Conservation (phyloP, 2,113 vertebrate genomes). For the Pampusana beccarii region DNA sequence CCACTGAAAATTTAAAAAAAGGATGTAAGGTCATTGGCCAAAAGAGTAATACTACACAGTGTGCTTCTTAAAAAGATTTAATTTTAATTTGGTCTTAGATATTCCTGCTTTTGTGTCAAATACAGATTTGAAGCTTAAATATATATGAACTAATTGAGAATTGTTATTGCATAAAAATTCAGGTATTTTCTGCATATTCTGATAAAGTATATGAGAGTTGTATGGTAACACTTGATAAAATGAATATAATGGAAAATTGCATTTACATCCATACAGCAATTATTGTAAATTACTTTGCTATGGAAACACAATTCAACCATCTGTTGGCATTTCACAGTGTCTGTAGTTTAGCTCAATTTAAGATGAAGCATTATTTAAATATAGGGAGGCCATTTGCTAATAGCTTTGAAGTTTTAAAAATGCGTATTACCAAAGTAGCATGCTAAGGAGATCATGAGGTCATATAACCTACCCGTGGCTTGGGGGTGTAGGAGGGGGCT, state of each 20-base stretch:
- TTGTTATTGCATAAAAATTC: conserved; percentile 54
- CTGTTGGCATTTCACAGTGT: conserved; percentile 79
- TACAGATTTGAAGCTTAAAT: conserved; percentile 57
- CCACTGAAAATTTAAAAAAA: background rate
- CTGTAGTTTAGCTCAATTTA: conserved; percentile 73
- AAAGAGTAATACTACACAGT: background rate
- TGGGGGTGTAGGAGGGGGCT: background rate
- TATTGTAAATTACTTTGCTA: conserved; percentile 85
- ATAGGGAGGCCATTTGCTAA: conserved; percentile 47
- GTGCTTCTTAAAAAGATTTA: background rate
- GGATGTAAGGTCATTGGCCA: background rate
- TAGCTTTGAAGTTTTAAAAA: conserved; percentile 53
- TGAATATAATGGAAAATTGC: conserved; percentile 80
- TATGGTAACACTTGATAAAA: conserved; percentile 80
- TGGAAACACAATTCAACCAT: conserved; percentile 84
- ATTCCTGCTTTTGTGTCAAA: conserved; percentile 42
- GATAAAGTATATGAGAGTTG: conserved; percentile 72
- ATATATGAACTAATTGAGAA: conserved; percentile 49
- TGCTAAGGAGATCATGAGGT: background rate
- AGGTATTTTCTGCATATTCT: conserved; percentile 66
- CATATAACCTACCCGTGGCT: background rate
- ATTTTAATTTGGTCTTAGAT: conserved; percentile 6
- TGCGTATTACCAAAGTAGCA: background rate
- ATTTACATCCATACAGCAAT: conserved; percentile 79
- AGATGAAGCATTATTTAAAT: conserved; percentile 73